These are phyloP conservation scores for Drosophila cardini DNA, from an alignment of 1,140 invertebrate species.

Conservation along the genomic window DNA sequence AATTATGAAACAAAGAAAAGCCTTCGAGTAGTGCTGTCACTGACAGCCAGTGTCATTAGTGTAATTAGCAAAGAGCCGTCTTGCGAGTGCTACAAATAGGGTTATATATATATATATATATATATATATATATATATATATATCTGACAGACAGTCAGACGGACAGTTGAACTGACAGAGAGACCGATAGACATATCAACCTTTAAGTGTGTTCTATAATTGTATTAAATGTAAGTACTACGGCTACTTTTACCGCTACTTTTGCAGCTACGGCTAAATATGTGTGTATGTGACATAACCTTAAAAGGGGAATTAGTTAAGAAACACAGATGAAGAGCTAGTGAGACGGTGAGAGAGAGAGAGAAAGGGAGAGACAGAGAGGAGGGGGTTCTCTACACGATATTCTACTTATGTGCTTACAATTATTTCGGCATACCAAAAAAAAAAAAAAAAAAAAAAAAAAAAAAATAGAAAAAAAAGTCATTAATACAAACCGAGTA, in stretches of 20 bases:
- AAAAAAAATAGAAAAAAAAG: not conserved
- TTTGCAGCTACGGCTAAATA: not conserved
- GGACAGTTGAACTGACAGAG: too few relatives aligned
- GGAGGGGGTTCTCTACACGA: constrained; percentile 4
- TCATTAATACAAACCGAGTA: not conserved
- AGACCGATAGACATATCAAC: not conserved
- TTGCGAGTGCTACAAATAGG: too few relatives aligned
- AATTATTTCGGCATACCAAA: not conserved
- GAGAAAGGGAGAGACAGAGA: constrained; percentile 4
- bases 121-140: constrained; percentile 9
- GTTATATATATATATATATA: not conserved
- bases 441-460: not conserved
- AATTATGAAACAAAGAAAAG: too few relatives aligned
- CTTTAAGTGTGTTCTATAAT: constrained; percentile 10
- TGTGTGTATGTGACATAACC: constrained; percentile 16
- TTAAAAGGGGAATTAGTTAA: constrained; percentile 29
- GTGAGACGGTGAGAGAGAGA: constrained; percentile 1
- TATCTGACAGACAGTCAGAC: not conserved
- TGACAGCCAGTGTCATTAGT: too few relatives aligned
- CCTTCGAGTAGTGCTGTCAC: too few relatives aligned
- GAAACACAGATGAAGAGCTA: not conserved
- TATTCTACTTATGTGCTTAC: constrained; percentile 6
- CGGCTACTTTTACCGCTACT: constrained; percentile 2
- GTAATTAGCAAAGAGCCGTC: too few relatives aligned
- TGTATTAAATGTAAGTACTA: constrained; percentile 23